phyloP scores from a whole-genome alignment of 2,113 vertebrate genomes.

The Pithys albifrons region DNA sequence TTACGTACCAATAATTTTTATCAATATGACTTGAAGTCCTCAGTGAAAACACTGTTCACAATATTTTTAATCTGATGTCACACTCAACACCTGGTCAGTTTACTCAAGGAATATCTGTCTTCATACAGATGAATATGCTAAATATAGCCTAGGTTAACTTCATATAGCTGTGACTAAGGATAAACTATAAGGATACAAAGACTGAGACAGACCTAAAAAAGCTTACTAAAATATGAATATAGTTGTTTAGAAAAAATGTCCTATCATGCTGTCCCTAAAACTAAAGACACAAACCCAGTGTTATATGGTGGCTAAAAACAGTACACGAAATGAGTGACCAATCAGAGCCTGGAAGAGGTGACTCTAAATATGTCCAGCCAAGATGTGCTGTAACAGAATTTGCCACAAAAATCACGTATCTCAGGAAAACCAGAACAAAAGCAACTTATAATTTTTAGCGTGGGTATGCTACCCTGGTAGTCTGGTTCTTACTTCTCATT shows the following conservation, averaged over 20 bases:
- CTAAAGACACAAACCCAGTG: background rate
- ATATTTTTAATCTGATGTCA: constrained; percentile 32
- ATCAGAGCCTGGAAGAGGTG: background rate
- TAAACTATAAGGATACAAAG: background rate
- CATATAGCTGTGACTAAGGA: background rate
- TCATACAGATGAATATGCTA: background rate
- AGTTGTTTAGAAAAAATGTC: background rate
- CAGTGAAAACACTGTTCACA: background rate
- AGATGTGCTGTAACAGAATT: background rate
- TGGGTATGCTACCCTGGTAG: background rate
- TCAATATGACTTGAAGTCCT: constrained; percentile 23
- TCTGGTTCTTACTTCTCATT: background rate
- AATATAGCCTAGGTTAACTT: background rate
- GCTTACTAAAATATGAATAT: background rate
- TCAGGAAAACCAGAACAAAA: background rate
- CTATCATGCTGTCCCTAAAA: background rate
- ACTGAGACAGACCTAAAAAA: background rate
- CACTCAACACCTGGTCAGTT: background rate
- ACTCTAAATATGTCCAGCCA: background rate
- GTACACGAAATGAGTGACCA: background rate
- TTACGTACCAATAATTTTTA: constrained; percentile 37
- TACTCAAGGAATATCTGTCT: background rate
- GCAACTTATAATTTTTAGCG: background rate
- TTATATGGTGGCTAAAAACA: background rate
- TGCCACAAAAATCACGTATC: background rate